Conservation (phyloP, 1,140 invertebrate genomes). For the Bombus confusus region DNA sequence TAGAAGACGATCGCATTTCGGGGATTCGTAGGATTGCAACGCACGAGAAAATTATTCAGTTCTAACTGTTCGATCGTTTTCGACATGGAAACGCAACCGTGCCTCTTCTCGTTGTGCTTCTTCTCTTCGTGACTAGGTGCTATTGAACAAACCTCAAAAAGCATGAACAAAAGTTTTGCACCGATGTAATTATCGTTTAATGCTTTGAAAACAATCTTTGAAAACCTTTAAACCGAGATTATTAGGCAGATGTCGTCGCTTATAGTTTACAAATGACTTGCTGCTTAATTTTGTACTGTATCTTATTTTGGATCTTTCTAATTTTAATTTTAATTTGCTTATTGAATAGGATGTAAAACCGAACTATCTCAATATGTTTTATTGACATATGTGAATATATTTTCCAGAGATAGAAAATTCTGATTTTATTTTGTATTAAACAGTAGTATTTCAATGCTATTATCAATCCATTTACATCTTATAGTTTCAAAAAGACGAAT, state of each 20-base stretch:
- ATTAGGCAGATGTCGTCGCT: too few relatives aligned
- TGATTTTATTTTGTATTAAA: too few relatives aligned
- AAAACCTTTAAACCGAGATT: neutral
- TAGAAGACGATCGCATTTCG: slow-evolving; percentile 17
- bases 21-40: slow-evolving; percentile 18
- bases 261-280: too few relatives aligned
- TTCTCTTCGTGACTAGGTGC: neutral
- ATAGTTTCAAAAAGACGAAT: too few relatives aligned
- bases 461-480: too few relatives aligned
- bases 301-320: neutral
- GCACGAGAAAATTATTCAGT: slow-evolving; percentile 7
- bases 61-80: neutral
- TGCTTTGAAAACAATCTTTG: neutral
- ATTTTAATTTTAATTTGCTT: neutral
- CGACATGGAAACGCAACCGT: neutral
- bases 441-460: too few relatives aligned
- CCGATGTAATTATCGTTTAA: neutral
- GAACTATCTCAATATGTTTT: too few relatives aligned
- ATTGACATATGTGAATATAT: too few relatives aligned
- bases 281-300: neutral
- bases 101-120: neutral
- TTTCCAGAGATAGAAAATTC: too few relatives aligned
- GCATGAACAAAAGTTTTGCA: too few relatives aligned
- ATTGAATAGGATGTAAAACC: neutral
- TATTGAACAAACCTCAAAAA: neutral